These are phyloP conservation scores for Drosophila mimica DNA, from an alignment of 2,888 invertebrate genomes.

Conservation along the genomic window DNA sequence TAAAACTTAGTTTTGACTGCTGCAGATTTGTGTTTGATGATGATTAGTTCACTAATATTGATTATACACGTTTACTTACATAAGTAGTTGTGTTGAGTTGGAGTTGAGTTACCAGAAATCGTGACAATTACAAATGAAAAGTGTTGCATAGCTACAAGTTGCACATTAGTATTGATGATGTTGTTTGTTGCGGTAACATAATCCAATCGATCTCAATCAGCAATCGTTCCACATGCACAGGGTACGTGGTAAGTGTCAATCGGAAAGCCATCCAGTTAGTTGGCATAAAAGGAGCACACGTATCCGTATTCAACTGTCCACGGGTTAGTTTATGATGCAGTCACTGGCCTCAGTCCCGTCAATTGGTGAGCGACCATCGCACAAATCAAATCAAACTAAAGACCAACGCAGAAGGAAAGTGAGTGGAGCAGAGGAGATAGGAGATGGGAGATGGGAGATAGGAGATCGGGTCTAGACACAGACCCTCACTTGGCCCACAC, in stretches of 20 bases:
- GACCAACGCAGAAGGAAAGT: constrained; percentile 44
- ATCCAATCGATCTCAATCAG: constrained; percentile 29
- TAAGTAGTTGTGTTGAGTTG: background rate
- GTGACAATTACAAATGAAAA: constrained; percentile 3
- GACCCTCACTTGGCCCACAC: constrained; percentile 49
- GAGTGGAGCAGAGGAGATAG: constrained; percentile 17
- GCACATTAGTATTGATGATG: constrained; percentile 12
- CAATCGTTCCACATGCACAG: constrained; percentile 8
- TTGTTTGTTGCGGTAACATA: constrained; percentile 4
- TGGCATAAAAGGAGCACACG: constrained; percentile 22
- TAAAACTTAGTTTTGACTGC: background rate
- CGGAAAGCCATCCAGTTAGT: constrained; percentile 13
- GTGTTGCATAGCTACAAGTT: background rate
- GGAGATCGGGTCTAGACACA: constrained; percentile 17
- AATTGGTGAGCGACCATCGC: constrained; percentile 27
- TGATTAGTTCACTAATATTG: background rate
- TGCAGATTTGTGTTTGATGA: background rate
- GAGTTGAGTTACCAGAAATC: background rate
- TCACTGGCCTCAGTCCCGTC: constrained; percentile 48
- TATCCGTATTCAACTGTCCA: constrained; percentile 3
- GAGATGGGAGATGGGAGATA: background rate
- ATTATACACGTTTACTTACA: no score
- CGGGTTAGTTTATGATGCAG: constrained; percentile 45
- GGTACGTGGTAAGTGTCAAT: constrained; percentile 41
- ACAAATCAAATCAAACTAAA: constrained; percentile 47